A percentile compares a stretch with the other conserved stretches of the same genome.
Conservation (phyloP, 2,888 invertebrate species). For the Ganaspis brasiliensis region DNA sequence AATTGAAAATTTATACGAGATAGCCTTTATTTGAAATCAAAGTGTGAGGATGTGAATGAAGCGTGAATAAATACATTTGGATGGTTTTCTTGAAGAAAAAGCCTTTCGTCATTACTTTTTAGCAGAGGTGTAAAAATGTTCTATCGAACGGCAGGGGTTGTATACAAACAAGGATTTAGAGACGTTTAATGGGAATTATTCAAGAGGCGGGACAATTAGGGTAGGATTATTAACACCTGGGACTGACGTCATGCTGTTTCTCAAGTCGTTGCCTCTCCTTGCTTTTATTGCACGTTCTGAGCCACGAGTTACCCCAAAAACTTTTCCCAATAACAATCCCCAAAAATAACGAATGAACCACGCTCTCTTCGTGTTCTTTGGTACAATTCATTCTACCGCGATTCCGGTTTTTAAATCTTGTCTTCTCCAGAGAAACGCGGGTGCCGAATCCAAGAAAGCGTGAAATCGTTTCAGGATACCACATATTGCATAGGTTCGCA, state of each 20-base stretch:
- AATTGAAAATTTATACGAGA: no score
- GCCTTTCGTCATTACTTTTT: slow-evolving; percentile 58
- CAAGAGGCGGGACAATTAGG: slow-evolving; percentile 75
- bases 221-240: slow-evolving; percentile 80
- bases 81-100: slow-evolving; percentile 52
- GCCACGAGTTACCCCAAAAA: slow-evolving; percentile 52
- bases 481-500: slow-evolving; percentile 40
- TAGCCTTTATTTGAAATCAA: slow-evolving; percentile 19
- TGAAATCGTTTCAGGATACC: slow-evolving; percentile 57
- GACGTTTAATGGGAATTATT: slow-evolving; percentile 77
- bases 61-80: slow-evolving; percentile 46
- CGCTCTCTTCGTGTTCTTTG: slow-evolving; percentile 54
- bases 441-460: slow-evolving; percentile 59
- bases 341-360: slow-evolving; percentile 41
- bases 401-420: slow-evolving; percentile 72
- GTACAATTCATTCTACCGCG: slow-evolving; percentile 70
- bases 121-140: slow-evolving; percentile 66
- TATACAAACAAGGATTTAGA: slow-evolving; percentile 79
- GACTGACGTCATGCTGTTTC: slow-evolving; percentile 73
- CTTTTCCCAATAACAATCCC: slow-evolving; percentile 60
- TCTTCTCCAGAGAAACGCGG: slow-evolving; percentile 52
- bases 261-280: slow-evolving; percentile 68
- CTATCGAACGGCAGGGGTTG: slow-evolving; percentile 67
- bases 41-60: slow-evolving; percentile 31
- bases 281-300: slow-evolving; percentile 47